A percentile compares a stretch with the other conserved stretches of the same genome.
phyloP scores from a whole-genome alignment of 2,113 vertebrate genomes.

The Grantiella picta region DNA sequence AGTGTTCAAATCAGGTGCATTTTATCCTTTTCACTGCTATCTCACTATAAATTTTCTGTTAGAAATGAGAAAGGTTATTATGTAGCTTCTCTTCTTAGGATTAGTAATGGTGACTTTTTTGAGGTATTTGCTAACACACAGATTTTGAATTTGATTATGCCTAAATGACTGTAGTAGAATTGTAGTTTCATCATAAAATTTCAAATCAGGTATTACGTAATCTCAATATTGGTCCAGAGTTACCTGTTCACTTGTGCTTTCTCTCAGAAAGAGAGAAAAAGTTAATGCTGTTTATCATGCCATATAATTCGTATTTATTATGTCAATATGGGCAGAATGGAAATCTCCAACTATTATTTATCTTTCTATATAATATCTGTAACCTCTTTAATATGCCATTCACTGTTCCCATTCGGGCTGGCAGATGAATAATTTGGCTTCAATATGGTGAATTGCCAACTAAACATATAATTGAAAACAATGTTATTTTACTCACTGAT shows the following conservation, averaged over 20 bases:
- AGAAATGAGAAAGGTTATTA: not conserved
- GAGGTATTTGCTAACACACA: not conserved
- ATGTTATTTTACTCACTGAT: not conserved
- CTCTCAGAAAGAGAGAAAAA: not conserved
- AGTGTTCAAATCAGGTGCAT: slow-evolving; percentile 7
- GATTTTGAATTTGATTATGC: not conserved
- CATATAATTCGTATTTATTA: not conserved
- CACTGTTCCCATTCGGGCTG: not conserved
- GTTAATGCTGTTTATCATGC: not conserved
- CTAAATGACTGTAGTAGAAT: not conserved
- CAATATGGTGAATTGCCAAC: not conserved
- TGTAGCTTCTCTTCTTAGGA: not conserved
- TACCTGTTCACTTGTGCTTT: not conserved
- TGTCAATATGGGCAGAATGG: not conserved
- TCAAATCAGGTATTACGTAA: not conserved
- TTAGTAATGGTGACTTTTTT: not conserved
- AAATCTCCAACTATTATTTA: not conserved
- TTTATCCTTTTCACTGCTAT: slow-evolving; percentile 7
- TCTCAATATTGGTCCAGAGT: not conserved
- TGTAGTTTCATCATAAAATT: not conserved
- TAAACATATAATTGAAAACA: not conserved
- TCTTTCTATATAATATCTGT: not conserved
- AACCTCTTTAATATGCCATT: slow-evolving; percentile 2
- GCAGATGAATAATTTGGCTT: slow-evolving; percentile 2
- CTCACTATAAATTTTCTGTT: not conserved